Conservation (phyloP, 2,888 invertebrate genomes). For the Orgyia antiqua region DNA sequence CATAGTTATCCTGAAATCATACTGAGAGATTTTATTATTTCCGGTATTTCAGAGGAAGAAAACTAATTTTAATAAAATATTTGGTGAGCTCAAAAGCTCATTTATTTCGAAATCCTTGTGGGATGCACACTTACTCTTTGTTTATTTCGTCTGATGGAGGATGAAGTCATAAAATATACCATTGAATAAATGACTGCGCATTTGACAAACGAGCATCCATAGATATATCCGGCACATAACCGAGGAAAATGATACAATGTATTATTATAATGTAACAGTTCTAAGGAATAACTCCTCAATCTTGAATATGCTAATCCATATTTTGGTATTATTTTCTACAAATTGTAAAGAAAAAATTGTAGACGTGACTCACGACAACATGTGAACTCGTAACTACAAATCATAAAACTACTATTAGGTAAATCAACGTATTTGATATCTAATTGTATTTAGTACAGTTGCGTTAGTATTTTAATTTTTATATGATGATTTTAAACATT, state of each 20-base stretch:
- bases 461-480: too few relatives aligned
- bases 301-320: constrained; percentile 41
- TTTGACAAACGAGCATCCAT: constrained; percentile 76
- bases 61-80: constrained; percentile 24
- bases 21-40: constrained; percentile 3
- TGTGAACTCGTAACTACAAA: too few relatives aligned
- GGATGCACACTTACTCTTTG: constrained; percentile 31
- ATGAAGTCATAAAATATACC: constrained; percentile 43
- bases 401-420: too few relatives aligned
- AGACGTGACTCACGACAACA: too few relatives aligned
- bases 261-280: constrained; percentile 68
- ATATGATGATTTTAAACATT: too few relatives aligned
- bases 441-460: too few relatives aligned
- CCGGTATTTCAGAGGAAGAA: constrained; percentile 5
- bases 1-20: too few relatives aligned
- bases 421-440: too few relatives aligned
- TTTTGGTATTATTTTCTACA: background rate
- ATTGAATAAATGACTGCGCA: constrained; percentile 74
- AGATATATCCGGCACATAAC: constrained; percentile 70
- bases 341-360: too few relatives aligned
- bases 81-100: constrained; percentile 25
- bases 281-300: constrained; percentile 53
- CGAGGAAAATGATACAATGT: constrained; percentile 71
- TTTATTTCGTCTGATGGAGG: constrained; percentile 31
- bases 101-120: constrained; percentile 24